Percentiles rank a stretch among this genome's conserved stretches.
Evolutionary conservation across 1,140 invertebrate genomes (phyloP).

Genomic region (Lethrus apterus): DNA sequence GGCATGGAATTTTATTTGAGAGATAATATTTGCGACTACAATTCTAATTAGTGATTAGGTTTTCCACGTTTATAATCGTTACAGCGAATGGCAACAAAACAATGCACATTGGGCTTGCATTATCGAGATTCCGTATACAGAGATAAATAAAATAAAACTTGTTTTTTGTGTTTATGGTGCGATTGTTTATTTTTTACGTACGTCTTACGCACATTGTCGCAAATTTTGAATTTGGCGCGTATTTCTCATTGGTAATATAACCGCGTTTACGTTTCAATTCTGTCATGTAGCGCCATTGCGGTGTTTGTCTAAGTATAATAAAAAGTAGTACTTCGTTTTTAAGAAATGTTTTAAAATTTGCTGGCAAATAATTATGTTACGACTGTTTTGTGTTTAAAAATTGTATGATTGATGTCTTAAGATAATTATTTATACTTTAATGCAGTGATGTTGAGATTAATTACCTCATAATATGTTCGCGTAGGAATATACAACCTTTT

Average conservation of each 20-base stretch:
- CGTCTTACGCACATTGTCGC: no score
- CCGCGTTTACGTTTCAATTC: conserved; percentile 32
- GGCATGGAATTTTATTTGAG: no score
- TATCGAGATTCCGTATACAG: no score
- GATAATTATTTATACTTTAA: background rate
- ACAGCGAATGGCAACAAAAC: no score
- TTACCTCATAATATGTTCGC: conserved; percentile 33
- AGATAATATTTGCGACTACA: no score
- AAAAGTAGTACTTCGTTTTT: conserved; percentile 32
- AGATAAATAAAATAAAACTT: no score
- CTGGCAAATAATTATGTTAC: conserved; percentile 2
- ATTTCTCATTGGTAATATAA: conserved; percentile 27
- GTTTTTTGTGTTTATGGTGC: no score
- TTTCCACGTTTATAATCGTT: no score
- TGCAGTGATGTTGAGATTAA: conserved; percentile 12
- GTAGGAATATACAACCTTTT: conserved; percentile 52
- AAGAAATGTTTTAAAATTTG: conserved; percentile 9
- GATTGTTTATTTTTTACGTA: no score
- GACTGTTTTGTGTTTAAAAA: background rate
- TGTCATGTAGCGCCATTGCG: conserved; percentile 31
- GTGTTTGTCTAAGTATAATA: conserved; percentile 28
- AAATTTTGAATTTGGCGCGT: conserved; percentile 27
- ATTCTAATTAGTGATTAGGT: no score
- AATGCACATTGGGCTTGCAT: no score
- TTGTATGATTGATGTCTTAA: background rate